Base-by-base conservation (phyloP, 2,888 invertebrate species). In the Spilarctia lutea region DNA sequence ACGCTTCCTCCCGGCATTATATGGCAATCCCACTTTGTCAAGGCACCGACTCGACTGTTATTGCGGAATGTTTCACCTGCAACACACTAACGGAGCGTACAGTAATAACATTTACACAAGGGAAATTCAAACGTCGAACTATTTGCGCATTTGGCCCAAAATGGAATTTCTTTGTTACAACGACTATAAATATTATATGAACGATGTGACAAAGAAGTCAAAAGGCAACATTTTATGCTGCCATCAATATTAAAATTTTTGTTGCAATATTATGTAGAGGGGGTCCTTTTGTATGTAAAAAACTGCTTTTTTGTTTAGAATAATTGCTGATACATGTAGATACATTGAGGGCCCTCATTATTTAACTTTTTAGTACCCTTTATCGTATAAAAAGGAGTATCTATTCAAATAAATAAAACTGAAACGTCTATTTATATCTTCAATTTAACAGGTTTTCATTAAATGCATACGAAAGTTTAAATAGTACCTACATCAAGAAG, bases 61-160 rank as follows among this genome's bases (percentile, higher is more conserved):
- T 92, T 91, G 91, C 90, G 88, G 88, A 91, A 92, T 93, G 93
- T 92, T 93, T 93, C 91, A 92, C 92, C 92, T 93, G 92, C 92
- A 93, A 89, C 89, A 87, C 87, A 87, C 89, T 89, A 88, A 87
- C 86, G 73, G 82, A 87, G 89, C 91, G 90, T 87, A 87, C 90
- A 90, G 91, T 93, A 93, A 94, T 93, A 94, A 94, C 92, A 94
- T 94, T 94, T 94, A 94, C 94, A 93, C 94, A 92, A 83, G 94
- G 94, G 94, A 95, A 94, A 94, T 94, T 93, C 94, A 92, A 93
- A 94, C 92, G 91, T 94, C 94, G 92, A 94, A 95, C 94, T 94
- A 94, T 94, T 94, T 93, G 94, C 91, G 90, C 92, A 88, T 94
- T 94, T 93, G 90, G 89, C 91, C 93, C 89, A 92, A 94, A 93